phyloP scores from a whole-genome alignment of 2,113 vertebrate species.

The Nothoprocta perdicaria region DNA sequence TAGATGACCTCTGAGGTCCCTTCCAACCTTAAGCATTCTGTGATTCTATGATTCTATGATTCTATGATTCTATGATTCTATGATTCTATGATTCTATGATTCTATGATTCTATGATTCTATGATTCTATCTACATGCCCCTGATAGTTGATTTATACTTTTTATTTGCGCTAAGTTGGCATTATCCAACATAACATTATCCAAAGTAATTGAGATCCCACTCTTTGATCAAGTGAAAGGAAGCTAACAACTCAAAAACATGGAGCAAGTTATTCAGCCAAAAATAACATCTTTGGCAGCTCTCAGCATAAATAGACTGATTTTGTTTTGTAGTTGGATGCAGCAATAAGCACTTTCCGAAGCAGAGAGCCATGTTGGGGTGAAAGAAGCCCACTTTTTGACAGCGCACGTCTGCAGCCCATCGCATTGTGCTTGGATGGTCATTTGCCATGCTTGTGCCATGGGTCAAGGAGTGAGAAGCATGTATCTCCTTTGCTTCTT shows the following conservation, averaged over 20 bases:
- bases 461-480: neutral
- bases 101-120: neutral
- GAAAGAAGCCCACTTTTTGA: neutral
- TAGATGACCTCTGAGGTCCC: no score
- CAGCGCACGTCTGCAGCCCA: neutral
- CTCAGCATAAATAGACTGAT: neutral
- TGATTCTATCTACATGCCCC: neutral
- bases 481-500: neutral
- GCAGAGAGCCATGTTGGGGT: neutral
- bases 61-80: no score
- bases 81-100: neutral
- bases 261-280: neutral
- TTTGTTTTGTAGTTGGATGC: neutral
- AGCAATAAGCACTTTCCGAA: neutral
- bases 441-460: neutral
- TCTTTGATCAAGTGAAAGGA: neutral
- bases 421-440: rapidly evolving
- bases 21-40: no score
- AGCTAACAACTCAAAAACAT: neutral
- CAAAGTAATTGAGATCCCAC: neutral
- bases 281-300: neutral
- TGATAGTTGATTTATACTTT: neutral
- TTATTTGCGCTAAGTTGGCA: neutral
- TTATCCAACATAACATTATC: neutral
- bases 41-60: neutral